Evolutionary conservation across 2,888 invertebrate genomes (phyloP), one percentile per base, ranked within the genome.

Genomic region (Epirrita christyi): DNA sequence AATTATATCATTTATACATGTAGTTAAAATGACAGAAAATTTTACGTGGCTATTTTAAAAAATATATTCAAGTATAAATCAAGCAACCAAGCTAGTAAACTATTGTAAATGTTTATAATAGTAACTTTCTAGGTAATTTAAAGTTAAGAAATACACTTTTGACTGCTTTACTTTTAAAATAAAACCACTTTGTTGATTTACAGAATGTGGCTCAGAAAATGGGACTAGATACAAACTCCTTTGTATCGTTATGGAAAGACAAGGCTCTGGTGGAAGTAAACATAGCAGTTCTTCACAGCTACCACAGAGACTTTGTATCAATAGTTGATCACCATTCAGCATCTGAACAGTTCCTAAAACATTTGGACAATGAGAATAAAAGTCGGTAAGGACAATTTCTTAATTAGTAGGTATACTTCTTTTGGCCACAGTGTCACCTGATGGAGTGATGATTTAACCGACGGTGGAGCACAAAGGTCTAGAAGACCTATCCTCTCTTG

Each of bases 321-420:
- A 98, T 98, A 65, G 97, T 98, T 3, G 98, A 99, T 88, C 97
- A 99, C 81, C 98, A 98, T 78, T 96, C 98, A 0, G 98, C 98
- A 0, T 96, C 98, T 0, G 98, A 98, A 80, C 97, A 97, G 61
- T 99, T 98, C 83, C 97, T 98, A 94, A 98, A 97, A 78, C 98
- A 98, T 88, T 93, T 97, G 80, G 97, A 98, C 72, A 98, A 97
- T 76, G 98, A 98, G 80, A 95, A 95, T 66, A 94, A 95, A 72
- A 88, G 96, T 63, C 93, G 98, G 86, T 94, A 74, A 80, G 81
- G 58, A 44, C 9, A 36, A 36, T 13, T 7, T 8, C 41, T 53
- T 46, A 4, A 37, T 40, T n/a, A 62, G 41, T 57, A 3, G 7
- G 15, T n/a, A 15, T 2, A 21, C 21, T 4, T 21, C 4, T 21